Percentiles rank a stretch among this genome's conserved stretches.
Evolutionary conservation across 2,797 vertebrate species (phyloP).

Genomic region (Miichthys miiuy): DNA sequence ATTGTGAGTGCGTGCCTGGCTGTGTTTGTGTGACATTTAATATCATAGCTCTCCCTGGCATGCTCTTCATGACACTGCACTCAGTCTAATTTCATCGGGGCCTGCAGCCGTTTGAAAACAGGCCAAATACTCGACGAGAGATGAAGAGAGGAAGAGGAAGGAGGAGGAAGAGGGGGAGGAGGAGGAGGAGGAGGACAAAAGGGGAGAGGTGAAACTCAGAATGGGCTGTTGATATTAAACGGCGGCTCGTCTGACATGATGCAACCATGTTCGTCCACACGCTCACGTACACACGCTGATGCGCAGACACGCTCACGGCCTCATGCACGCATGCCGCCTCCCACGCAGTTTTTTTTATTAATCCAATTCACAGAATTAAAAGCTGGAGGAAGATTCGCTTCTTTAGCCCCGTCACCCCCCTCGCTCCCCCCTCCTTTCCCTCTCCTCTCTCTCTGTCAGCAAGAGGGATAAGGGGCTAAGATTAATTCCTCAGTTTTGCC

Average conservation of each 20-base stretch:
- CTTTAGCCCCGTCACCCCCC: conserved; percentile 32
- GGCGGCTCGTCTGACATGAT: conserved; percentile 58
- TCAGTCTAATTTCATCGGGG: conserved; percentile 79
- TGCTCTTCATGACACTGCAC: conserved; percentile 76
- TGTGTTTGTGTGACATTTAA: conserved; percentile 71
- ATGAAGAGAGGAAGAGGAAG: conserved; percentile 54
- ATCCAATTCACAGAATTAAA: conserved; percentile 80
- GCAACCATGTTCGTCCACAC: conserved; percentile 38
- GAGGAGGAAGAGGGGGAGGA: conserved; percentile 15
- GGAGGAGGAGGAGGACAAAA: conserved; percentile 38
- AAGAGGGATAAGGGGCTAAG: conserved; percentile 67
- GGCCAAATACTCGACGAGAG: conserved; percentile 68
- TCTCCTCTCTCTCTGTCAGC: conserved; percentile 34
- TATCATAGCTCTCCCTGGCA: conserved; percentile 73
- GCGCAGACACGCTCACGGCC: conserved; percentile 2
- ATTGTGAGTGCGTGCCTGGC: background rate
- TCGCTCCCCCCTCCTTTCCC: background rate
- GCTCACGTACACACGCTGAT: background rate
- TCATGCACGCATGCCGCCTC: conserved; percentile 39
- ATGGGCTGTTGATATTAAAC: conserved; percentile 74
- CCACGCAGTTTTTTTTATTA: conserved; percentile 60
- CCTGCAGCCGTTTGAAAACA: conserved; percentile 75
- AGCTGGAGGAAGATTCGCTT: conserved; percentile 71
- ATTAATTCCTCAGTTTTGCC: conserved; percentile 79
- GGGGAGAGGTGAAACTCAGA: conserved; percentile 58